Percentiles rank a stretch among this genome's conserved stretches.
These are phyloP conservation scores for Danaus plexippus DNA, from an alignment of 1,140 invertebrate species.

Conservation along the genomic window DNA sequence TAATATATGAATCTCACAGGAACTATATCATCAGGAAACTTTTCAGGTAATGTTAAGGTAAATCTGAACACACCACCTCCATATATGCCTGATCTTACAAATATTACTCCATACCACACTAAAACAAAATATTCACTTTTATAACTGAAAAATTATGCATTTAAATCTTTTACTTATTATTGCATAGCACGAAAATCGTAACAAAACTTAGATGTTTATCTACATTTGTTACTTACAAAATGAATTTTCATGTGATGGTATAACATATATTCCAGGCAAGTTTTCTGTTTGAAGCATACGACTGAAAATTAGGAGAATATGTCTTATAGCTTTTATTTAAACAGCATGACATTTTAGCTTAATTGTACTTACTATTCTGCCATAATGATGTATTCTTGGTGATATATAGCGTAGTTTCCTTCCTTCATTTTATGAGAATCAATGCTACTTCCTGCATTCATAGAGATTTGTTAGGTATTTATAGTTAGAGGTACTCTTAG, in stretches of 20 bases:
- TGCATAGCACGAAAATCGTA: not conserved
- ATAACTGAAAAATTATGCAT: not conserved
- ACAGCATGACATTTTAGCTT: not conserved
- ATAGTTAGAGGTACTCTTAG: too few species aligned
- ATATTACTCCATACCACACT: conserved; percentile 96
- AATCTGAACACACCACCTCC: conserved; percentile 92
- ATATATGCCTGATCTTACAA: conserved; percentile 89
- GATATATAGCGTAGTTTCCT: conserved; percentile 51
- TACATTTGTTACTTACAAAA: conserved; percentile 74
- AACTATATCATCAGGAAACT: conserved; percentile 88
- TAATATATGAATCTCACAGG: conserved; percentile 75
- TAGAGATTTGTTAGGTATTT: too few species aligned
- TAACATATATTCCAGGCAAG: conserved; percentile 90
- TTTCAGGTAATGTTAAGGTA: conserved; percentile 86
- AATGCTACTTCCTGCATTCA: too few species aligned
- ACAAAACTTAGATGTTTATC: not conserved
- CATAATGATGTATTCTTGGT: conserved; percentile 64
- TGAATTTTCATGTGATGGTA: conserved; percentile 88
- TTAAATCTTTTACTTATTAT: conserved; percentile 2
- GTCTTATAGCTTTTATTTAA: conserved; percentile 12
- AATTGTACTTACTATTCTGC: conserved; percentile 57
- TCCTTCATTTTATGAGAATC: conserved; percentile 40
- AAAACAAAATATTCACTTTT: conserved; percentile 47
- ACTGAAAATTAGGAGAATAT: conserved; percentile 69
- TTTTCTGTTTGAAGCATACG: conserved; percentile 89